A percentile compares a stretch with the other conserved stretches of the same genome.
phyloP scores from a whole-genome alignment of 2,888 invertebrate genomes.

The Xiphydria camelus region DNA sequence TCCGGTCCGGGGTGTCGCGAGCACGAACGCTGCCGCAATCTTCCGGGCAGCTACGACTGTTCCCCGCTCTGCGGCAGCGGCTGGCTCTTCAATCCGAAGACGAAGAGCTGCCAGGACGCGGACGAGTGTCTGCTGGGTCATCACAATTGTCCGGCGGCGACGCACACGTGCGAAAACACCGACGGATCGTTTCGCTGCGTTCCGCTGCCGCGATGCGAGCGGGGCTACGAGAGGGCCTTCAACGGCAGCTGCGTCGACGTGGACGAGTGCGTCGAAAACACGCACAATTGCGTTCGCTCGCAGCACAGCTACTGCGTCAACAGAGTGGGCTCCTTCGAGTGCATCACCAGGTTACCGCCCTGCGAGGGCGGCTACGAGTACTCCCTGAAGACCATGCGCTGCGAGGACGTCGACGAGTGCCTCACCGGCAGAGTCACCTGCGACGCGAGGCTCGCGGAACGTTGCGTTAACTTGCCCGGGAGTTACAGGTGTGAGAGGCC shows the following conservation, averaged over 20 bases:
- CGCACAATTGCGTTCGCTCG: conserved; percentile 47
- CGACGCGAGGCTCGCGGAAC: conserved; percentile 51
- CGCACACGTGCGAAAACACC: conserved; percentile 39
- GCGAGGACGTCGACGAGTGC: conserved; percentile 65
- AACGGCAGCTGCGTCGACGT: conserved; percentile 67
- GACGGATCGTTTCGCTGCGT: conserved; percentile 46
- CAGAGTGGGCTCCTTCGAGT: conserved; percentile 58
- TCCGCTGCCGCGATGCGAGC: conserved; percentile 31
- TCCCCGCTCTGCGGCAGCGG: conserved; percentile 42
- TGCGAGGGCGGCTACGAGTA: conserved; percentile 45
- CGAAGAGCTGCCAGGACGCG: conserved; percentile 58
- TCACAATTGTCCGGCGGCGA: conserved; percentile 42
- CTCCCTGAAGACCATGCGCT: conserved; percentile 34
- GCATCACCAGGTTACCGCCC: conserved; percentile 48
- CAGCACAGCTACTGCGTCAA: conserved; percentile 58
- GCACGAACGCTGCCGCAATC: conserved; percentile 58
- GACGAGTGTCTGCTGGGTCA: conserved; percentile 66
- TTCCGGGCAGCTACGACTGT: conserved; percentile 59
- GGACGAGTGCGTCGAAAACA: conserved; percentile 68
- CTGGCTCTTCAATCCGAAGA: conserved; percentile 42
- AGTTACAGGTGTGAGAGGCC: conserved; percentile 55
- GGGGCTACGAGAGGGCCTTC: conserved; percentile 47
- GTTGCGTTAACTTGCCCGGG: conserved; percentile 62
- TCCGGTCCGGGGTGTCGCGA: conserved; percentile 49
- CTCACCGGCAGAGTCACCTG: conserved; percentile 50